Conservation (phyloP, 2,113 vertebrate genomes). For the Cichladusa arquata region DNA sequence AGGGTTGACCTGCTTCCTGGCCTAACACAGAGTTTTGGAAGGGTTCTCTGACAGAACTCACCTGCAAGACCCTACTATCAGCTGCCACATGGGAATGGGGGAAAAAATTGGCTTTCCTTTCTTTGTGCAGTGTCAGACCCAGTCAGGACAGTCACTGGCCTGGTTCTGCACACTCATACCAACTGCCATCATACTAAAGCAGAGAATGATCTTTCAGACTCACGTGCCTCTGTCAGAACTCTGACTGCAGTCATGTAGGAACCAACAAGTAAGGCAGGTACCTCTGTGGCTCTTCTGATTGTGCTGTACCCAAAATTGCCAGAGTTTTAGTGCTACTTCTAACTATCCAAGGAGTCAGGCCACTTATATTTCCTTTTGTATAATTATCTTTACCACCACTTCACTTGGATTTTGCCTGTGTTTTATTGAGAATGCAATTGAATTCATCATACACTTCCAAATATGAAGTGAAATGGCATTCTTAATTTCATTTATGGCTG, state of each 20-base stretch:
- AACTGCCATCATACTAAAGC: neutral
- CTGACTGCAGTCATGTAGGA: neutral
- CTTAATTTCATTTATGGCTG: neutral
- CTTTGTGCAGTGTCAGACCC: neutral
- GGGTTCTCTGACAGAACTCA: neutral
- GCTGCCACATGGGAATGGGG: neutral
- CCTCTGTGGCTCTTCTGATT: neutral
- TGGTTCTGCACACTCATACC: rapidly evolving
- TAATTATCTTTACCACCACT: neutral
- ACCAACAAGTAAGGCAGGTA: neutral
- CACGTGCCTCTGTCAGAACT: neutral
- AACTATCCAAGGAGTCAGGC: neutral
- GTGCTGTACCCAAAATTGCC: neutral
- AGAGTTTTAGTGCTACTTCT: neutral
- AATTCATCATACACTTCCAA: neutral
- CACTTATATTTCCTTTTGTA: neutral
- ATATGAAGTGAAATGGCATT: neutral
- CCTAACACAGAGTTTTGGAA: neutral
- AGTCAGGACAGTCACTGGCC: no score
- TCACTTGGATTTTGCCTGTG: neutral
- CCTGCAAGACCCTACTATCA: neutral
- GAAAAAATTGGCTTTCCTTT: neutral
- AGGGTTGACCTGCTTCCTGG: neutral
- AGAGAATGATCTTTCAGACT: neutral
- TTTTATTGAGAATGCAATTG: neutral